Evolutionary conservation across 2,113 vertebrate species (phyloP).

Genomic region (Piaya cayana): DNA sequence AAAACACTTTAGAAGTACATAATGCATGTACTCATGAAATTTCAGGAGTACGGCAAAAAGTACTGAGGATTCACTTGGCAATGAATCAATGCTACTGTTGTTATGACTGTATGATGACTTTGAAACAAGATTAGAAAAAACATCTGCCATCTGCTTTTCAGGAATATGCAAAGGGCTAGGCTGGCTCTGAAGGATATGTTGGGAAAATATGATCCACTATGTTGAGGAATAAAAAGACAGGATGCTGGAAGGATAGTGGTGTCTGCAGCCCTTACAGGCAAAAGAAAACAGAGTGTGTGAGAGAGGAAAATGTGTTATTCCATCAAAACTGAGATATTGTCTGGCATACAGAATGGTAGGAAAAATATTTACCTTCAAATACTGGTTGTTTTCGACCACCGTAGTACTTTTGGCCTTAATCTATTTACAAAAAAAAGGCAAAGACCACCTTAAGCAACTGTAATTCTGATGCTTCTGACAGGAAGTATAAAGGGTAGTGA

Average conservation of each 20-base stretch:
- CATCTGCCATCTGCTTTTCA: slow-evolving; percentile 15
- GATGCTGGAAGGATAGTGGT: not conserved
- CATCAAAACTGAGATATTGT: not conserved
- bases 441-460: not conserved
- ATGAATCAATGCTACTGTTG: not conserved
- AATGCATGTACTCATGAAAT: not conserved
- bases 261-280: not conserved
- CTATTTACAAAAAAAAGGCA: not conserved
- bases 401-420: not conserved
- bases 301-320: not conserved
- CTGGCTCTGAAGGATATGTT: not conserved
- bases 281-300: not conserved
- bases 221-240: not conserved
- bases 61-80: not conserved
- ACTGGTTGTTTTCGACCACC: not conserved
- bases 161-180: not conserved
- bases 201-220: not conserved
- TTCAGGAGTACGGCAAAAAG: not conserved
- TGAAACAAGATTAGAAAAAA: not conserved
- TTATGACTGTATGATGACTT: not conserved
- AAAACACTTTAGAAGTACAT: not conserved
- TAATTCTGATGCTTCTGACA: not conserved
- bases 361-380: not conserved
- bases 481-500: not conserved
- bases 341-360: not conserved